Evolutionary conservation across 2,113 vertebrate species (phyloP), one percentile per base, ranked within the genome.

Genomic region (Clarias gariepinus): DNA sequence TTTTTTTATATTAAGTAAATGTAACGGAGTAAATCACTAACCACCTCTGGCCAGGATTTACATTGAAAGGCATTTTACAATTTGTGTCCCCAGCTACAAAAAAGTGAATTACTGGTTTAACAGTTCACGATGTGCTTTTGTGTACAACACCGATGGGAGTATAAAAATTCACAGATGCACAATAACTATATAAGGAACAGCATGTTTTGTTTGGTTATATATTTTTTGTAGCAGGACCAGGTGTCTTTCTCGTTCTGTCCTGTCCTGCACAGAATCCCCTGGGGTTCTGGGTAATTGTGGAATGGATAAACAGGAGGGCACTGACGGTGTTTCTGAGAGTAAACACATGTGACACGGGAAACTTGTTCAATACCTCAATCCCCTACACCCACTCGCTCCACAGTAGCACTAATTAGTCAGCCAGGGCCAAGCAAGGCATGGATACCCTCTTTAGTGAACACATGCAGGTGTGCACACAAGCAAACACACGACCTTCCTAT

Each of bases 301-400:
- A 71, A 68, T 64, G 80, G 88, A 92, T 94, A 94, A 94, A 94
- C 92, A 92, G 92, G 90, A 76, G 89, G 90, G 88, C 85, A 88
- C 92, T 92, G 92, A 94, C 93, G 90, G 92, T 86, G 80, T 87
- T 87, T 91, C 90, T 93, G 92, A 95, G 89, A 89, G 82, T 95
- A 95, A 95, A 90, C 92, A 92, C 87, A 92, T 91, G 90, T 93
- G 94, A 94, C 91, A 88, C 90, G 84, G 91, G 91, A 92, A 90
- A 92, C 93, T 94, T 95, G 94, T 94, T 94, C 94, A 94, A 94
- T 95, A 92, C 92, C 89, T 90, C 90, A 90, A 89, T 92, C 92
- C 89, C 90, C 90, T 90, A 89, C 87, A 57, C 79, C 57, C 83
- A 73, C 87, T 86, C 55, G 16, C 9, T 57, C 85, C 73, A 47